These are phyloP conservation scores for Abrostola tripartita DNA, from an alignment of 2,888 invertebrate genomes.

Conservation along the genomic window DNA sequence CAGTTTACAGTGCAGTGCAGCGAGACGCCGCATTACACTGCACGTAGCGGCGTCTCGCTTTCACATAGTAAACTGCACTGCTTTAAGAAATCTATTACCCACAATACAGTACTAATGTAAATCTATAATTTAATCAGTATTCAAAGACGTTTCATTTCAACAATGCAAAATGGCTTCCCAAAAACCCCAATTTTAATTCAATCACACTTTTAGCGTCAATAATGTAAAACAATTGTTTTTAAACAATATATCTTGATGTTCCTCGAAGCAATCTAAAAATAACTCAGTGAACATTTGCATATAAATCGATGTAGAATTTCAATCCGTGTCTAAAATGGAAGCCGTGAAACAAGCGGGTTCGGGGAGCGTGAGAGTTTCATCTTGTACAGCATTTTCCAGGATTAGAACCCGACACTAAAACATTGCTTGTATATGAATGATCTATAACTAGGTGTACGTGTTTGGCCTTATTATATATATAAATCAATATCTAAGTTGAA, in stretches of 20 bases:
- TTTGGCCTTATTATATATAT: too few relatives aligned
- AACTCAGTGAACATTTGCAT: slow-evolving; percentile 38
- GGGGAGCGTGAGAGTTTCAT: background rate
- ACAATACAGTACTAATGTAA: too few relatives aligned
- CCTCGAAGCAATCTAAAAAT: slow-evolving; percentile 38
- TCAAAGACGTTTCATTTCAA: background rate
- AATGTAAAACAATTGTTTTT: slow-evolving; percentile 29
- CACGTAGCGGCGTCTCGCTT: too few relatives aligned
- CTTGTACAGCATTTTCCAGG: background rate
- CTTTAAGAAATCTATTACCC: too few relatives aligned
- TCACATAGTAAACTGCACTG: too few relatives aligned
- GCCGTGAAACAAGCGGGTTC: slow-evolving; percentile 35
- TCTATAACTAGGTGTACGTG: background rate
- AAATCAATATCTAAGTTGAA: too few relatives aligned
- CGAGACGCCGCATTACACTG: too few relatives aligned
- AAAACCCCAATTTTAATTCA: slow-evolving; percentile 1
- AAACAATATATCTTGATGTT: slow-evolving; percentile 24
- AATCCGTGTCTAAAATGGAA: slow-evolving; percentile 28
- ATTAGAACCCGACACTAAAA: background rate
- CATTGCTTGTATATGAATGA: background rate
- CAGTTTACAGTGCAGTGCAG: too few relatives aligned
- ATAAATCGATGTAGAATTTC: slow-evolving; percentile 48
- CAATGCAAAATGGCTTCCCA: background rate
- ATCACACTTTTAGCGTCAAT: slow-evolving; percentile 8
- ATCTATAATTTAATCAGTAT: too few relatives aligned